Evolutionary conservation across 2,797 vertebrate genomes (phyloP).

Genomic region (Phoxinus dragarum): DNA sequence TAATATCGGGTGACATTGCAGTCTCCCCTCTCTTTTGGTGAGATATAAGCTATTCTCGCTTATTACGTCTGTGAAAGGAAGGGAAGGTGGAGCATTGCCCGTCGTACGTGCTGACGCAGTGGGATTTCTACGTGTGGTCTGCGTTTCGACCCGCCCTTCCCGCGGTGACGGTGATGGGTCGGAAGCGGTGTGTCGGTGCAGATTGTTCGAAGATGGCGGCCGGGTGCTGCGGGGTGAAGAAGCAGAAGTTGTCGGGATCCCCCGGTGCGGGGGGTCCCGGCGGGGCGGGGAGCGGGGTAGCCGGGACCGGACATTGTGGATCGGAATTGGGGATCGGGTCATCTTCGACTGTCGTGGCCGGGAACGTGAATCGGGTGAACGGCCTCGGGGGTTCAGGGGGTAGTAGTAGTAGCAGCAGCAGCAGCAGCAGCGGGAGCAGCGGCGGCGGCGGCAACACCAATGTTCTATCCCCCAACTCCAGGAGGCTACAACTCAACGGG

Average conservation of each 20-base stretch:
- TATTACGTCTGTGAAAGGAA: conserved; percentile 72
- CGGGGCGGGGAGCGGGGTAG: conserved; percentile 85
- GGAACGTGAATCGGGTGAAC: conserved; percentile 83
- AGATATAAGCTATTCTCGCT: conserved; percentile 63
- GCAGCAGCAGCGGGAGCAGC: conserved; percentile 76
- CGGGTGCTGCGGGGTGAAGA: conserved; percentile 99
- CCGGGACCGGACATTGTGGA: conserved; percentile 89
- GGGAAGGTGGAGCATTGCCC: conserved; percentile 83
- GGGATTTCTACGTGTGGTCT: conserved; percentile 85
- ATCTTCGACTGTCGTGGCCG: conserved; percentile 81
- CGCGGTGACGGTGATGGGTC: conserved; percentile 93
- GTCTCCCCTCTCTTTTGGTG: conserved; percentile 59
- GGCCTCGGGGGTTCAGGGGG: conserved; percentile 86
- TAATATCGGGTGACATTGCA: conserved; percentile 80
- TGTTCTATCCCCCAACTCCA: conserved; percentile 82
- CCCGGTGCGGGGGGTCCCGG: conserved; percentile 93
- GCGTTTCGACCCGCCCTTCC: conserved; percentile 86
- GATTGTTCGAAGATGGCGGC: conserved; percentile 99
- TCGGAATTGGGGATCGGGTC: conserved; percentile 88
- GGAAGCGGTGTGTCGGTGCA: conserved; percentile 97
- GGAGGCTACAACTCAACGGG: conserved; percentile 82
- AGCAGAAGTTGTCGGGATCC: conserved; percentile 99
- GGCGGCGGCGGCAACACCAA: conserved; percentile 77
- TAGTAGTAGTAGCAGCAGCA: conserved; percentile 73
- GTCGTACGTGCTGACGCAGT: conserved; percentile 83